Conservation (phyloP, 2,797 vertebrate species). For the Valencia hispanica region DNA sequence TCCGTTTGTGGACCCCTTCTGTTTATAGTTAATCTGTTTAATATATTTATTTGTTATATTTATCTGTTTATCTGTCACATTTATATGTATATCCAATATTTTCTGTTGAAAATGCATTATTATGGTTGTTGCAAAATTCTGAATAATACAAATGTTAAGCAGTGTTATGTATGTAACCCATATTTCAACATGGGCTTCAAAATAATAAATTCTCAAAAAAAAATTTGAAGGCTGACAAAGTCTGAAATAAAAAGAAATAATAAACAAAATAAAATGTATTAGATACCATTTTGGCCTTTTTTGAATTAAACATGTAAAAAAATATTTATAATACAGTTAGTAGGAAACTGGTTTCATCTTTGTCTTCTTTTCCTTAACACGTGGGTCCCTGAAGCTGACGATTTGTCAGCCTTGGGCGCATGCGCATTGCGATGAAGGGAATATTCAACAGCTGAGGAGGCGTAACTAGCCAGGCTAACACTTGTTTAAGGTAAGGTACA, state of each 20-base stretch:
- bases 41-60: not conserved
- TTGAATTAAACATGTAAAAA: not conserved
- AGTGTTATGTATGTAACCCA: not conserved
- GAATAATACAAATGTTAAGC: no score
- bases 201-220: not conserved
- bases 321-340: not conserved
- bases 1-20: not conserved
- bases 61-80: no score
- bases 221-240: not conserved
- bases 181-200: not conserved
- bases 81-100: not conserved
- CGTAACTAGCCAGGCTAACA: constrained; percentile 72
- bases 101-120: not conserved
- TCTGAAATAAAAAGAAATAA: not conserved
- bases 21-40: not conserved
- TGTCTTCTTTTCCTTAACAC: constrained; percentile 43
- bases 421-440: constrained; percentile 71
- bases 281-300: not conserved
- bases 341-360: not conserved
- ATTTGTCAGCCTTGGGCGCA: constrained; percentile 68
- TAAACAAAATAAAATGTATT: not conserved
- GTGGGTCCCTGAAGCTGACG: constrained; percentile 58
- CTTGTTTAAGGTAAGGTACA: constrained; percentile 77
- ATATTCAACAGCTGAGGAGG: constrained; percentile 82
- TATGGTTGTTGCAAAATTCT: not conserved